Percentiles rank a stretch among this genome's conserved stretches.
These are phyloP conservation scores for Parthenolecanium corni DNA, from an alignment of 2,888 invertebrate species.

Conservation along the genomic window DNA sequence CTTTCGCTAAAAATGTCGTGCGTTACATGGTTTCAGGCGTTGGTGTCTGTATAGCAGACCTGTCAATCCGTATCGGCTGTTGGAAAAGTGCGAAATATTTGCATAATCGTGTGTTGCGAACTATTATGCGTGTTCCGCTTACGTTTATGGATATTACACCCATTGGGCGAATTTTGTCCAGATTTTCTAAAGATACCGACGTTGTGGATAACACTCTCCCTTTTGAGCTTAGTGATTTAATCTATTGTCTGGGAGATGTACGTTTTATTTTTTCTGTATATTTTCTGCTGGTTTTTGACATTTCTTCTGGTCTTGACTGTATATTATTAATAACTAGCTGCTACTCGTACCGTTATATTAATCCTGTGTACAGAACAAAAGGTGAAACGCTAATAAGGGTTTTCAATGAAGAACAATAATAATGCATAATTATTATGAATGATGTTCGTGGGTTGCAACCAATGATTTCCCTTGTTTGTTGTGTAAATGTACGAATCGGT, in stretches of 20 bases:
- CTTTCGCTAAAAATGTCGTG: not conserved
- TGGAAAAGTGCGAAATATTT: conserved; percentile 44
- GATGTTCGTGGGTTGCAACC: too few species aligned
- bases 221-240: conserved; percentile 46
- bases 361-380: not conserved
- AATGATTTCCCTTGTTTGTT: too few species aligned
- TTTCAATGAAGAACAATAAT: too few species aligned
- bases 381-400: too few species aligned
- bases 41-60: conserved; percentile 53
- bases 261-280: conserved; percentile 29
- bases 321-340: not conserved
- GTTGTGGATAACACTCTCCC: conserved; percentile 47
- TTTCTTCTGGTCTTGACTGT: too few species aligned
- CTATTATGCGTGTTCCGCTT: conserved; percentile 46
- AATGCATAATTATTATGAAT: too few species aligned
- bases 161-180: conserved; percentile 41
- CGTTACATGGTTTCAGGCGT: conserved; percentile 44
- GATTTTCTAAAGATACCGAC: conserved; percentile 52
- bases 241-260: conserved; percentile 35
- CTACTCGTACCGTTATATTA: not conserved
- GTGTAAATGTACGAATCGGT: too few species aligned
- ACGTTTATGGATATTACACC: conserved; percentile 45
- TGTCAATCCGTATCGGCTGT: conserved; percentile 53
- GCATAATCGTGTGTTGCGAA: conserved; percentile 30
- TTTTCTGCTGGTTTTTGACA: not conserved